Evolutionary conservation across 2,113 vertebrate genomes (phyloP).

Genomic region (Cyanoramphus novaezelandiae): DNA sequence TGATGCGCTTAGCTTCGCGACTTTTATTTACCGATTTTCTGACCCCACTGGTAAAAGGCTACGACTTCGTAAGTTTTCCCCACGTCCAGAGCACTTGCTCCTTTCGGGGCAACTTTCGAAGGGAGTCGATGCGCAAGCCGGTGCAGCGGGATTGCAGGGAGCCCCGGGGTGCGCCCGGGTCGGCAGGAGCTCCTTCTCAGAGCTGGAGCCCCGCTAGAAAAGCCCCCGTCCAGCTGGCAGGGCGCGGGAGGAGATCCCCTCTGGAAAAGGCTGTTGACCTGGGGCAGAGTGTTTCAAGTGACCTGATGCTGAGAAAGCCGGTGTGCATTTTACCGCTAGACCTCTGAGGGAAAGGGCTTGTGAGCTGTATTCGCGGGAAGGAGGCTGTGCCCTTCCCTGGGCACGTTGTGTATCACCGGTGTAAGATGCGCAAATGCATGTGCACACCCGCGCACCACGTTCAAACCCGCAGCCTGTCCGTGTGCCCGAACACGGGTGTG

Average conservation of each 20-base stretch:
- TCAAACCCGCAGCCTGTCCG: background rate
- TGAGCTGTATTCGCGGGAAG: background rate
- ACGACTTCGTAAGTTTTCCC: background rate
- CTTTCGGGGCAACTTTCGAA: background rate
- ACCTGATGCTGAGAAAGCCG: background rate
- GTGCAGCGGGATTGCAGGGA: background rate
- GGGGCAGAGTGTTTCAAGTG: background rate
- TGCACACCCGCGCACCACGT: background rate
- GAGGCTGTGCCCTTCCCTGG: background rate
- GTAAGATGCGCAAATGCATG: background rate
- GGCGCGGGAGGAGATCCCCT: background rate
- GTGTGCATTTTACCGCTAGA: background rate
- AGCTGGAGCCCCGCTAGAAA: background rate
- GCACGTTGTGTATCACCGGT: too few species aligned
- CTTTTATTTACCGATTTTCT: constrained; percentile 47
- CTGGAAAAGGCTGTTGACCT: background rate
- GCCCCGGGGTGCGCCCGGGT: background rate
- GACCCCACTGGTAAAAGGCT: background rate
- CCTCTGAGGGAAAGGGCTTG: background rate
- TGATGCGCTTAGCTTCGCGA: background rate
- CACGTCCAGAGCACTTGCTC: background rate
- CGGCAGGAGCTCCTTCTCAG: background rate
- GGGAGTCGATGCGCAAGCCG: background rate
- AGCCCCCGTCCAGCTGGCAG: background rate
- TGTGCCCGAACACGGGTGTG: background rate